Evolutionary conservation across 2,888 invertebrate species (phyloP).

Genomic region (Harpalus rufipes): DNA sequence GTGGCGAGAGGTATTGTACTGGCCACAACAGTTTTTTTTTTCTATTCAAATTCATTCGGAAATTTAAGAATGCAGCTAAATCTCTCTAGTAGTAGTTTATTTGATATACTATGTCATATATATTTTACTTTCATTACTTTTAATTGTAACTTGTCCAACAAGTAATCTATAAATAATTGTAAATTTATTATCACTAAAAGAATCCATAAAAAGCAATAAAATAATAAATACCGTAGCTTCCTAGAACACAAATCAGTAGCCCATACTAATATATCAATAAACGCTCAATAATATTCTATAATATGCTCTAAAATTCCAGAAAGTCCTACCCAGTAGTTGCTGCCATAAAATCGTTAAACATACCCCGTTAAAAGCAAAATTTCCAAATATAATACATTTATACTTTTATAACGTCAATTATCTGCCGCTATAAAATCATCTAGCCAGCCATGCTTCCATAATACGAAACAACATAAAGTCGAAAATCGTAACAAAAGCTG

Average conservation of each 20-base stretch:
- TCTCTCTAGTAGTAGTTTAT: no score
- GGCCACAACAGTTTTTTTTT: no score
- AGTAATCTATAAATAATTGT: not conserved
- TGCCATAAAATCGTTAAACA: slow-evolving; percentile 46
- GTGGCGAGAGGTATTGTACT: no score
- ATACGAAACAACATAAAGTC: slow-evolving; percentile 40
- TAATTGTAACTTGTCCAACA: not conserved
- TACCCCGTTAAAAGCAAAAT: slow-evolving; percentile 49
- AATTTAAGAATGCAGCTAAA: no score
- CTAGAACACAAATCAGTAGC: slow-evolving; percentile 15
- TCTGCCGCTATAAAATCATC: slow-evolving; percentile 48
- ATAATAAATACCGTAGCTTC: slow-evolving; percentile 37
- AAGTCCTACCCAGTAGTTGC: slow-evolving; percentile 17
- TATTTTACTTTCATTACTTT: not conserved
- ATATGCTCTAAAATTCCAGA: slow-evolving; percentile 27
- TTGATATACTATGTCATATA: not conserved
- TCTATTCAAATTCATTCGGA: no score
- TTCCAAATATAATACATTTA: slow-evolving; percentile 53
- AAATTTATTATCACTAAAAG: slow-evolving; percentile 9
- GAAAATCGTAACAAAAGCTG: slow-evolving; percentile 43
- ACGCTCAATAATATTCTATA: slow-evolving; percentile 18
- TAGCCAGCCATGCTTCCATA: slow-evolving; percentile 13
- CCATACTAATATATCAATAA: slow-evolving; percentile 31
- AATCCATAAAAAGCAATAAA: slow-evolving; percentile 36
- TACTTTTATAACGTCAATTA: slow-evolving; percentile 49